A percentile compares a stretch with the other conserved stretches of the same genome.
These are phyloP conservation scores for Lymantria monacha DNA, from an alignment of 2,888 invertebrate genomes.

Conservation along the genomic window DNA sequence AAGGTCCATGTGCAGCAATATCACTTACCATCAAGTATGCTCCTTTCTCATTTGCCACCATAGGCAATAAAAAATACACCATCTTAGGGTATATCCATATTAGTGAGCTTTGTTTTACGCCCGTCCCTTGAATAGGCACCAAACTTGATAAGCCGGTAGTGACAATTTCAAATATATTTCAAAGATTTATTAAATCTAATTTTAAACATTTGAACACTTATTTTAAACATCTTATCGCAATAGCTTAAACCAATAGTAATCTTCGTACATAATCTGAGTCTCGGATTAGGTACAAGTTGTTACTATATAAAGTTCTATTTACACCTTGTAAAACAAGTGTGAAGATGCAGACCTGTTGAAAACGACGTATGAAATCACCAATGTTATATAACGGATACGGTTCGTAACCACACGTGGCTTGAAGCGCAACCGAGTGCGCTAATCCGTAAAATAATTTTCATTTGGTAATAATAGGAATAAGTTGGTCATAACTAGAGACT, in stretches of 20 bases:
- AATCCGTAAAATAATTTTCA: neutral
- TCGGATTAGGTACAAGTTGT: neutral
- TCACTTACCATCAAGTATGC: too few relatives aligned
- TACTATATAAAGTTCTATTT: neutral
- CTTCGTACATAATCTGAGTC: neutral
- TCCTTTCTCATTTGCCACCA: too few relatives aligned
- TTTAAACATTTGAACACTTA: too few relatives aligned
- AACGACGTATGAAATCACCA: constrained; percentile 1
- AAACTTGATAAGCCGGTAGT: too few relatives aligned
- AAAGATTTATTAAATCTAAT: too few relatives aligned
- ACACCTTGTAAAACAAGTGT: neutral
- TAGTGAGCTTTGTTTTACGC: too few relatives aligned
- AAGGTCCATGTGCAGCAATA: too few relatives aligned
- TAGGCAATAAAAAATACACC: too few relatives aligned
- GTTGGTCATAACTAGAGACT: neutral
- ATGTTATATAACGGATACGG: neutral
- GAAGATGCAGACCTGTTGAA: constrained; percentile 1
- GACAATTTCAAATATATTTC: too few relatives aligned
- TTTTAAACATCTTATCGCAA: too few relatives aligned
- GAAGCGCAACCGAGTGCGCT: neutral
- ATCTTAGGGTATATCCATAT: too few relatives aligned
- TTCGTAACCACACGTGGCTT: neutral
- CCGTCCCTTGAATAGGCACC: too few relatives aligned
- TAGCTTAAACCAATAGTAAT: neutral
- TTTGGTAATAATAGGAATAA: neutral